phyloP scores from a whole-genome alignment of 2,113 vertebrate genomes.

The Cairina moschata region DNA sequence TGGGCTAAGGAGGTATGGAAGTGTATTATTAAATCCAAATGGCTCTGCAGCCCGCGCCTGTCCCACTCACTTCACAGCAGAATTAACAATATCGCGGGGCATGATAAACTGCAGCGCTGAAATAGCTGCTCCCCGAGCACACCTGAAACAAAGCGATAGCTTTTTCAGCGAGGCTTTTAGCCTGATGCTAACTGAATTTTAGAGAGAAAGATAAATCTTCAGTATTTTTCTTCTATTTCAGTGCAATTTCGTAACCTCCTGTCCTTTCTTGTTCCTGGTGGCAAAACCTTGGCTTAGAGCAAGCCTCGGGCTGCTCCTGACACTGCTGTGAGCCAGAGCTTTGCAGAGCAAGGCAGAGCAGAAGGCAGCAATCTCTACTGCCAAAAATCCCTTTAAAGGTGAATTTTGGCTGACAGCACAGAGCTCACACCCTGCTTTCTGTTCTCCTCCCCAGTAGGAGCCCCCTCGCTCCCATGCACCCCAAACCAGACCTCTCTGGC shows the following conservation, averaged over 20 bases:
- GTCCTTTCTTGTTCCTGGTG: neutral
- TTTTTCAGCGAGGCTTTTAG: neutral
- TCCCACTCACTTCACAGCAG: neutral
- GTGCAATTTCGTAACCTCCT: neutral
- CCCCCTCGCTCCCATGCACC: too few relatives aligned
- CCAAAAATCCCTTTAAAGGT: neutral
- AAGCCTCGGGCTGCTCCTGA: neutral
- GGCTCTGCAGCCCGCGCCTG: neutral
- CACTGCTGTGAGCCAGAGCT: too few relatives aligned
- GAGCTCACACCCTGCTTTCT: too few relatives aligned
- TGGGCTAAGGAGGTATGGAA: neutral
- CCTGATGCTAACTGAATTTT: neutral
- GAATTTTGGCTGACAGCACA: neutral
- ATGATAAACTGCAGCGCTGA: neutral
- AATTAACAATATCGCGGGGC: neutral
- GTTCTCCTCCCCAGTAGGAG: too few relatives aligned
- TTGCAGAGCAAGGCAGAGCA: neutral
- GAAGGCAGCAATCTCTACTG: neutral
- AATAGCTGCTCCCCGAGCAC: neutral
- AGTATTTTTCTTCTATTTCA: neutral
- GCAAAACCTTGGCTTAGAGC: neutral
- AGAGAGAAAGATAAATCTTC: neutral
- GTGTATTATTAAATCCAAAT: conserved; percentile 58
- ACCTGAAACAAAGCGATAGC: neutral
- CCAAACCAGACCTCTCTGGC: too few relatives aligned